phyloP scores from a whole-genome alignment of 2,113 vertebrate genomes.

The Dipodomys merriami region DNA sequence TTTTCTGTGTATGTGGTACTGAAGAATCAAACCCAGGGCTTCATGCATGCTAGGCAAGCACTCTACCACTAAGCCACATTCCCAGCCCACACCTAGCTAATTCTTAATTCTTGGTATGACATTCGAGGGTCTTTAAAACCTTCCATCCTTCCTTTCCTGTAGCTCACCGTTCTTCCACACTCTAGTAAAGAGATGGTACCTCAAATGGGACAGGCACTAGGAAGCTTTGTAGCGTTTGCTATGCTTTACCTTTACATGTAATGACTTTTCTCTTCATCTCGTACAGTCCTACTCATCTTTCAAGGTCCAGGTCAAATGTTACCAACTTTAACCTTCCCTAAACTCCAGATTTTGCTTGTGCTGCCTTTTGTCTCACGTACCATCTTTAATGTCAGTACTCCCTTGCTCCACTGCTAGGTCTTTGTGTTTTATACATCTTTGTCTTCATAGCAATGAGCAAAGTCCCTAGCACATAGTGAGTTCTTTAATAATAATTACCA shows the following conservation, averaged over 20 bases:
- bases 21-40: too few relatives aligned
- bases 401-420: background rate
- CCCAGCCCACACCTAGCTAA: too few relatives aligned
- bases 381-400: background rate
- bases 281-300: conserved; percentile 32
- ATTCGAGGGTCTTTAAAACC: conserved; percentile 34
- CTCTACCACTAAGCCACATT: too few relatives aligned
- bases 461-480: background rate
- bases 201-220: background rate
- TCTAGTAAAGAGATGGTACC: background rate
- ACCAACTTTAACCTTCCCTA: background rate
- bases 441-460: conserved; percentile 10
- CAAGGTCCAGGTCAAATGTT: conserved; percentile 12
- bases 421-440: conserved; percentile 21
- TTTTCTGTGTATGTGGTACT: too few relatives aligned
- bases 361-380: background rate
- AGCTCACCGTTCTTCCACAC: background rate
- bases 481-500: conserved; percentile 23
- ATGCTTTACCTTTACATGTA: background rate
- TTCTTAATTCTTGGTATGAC: conserved; percentile 26
- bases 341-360: background rate
- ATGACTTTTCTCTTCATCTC: conserved; percentile 9
- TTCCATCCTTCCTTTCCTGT: conserved; percentile 32
- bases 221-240: conserved; percentile 9
- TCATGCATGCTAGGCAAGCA: too few relatives aligned